These are phyloP conservation scores for Pseudomyrmex pallidus DNA, from an alignment of 1,140 invertebrate genomes.

Conservation along the genomic window DNA sequence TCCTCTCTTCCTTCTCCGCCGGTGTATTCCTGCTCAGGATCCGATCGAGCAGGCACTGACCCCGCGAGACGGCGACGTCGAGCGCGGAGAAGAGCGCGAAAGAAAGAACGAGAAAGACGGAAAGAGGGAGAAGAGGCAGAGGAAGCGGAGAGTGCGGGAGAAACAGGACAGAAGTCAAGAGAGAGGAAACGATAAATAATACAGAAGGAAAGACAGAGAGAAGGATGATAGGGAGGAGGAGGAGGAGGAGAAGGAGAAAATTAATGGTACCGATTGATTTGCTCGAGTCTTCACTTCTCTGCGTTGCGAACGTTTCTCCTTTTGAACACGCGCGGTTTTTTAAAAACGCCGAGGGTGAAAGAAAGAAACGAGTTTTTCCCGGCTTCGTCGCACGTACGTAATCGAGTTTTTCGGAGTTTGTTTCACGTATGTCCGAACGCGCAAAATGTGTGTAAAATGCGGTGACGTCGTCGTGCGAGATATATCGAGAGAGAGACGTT, in stretches of 20 bases:
- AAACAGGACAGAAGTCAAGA: slow-evolving; percentile 55
- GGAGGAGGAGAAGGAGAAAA: background rate
- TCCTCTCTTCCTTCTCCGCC: slow-evolving; percentile 58
- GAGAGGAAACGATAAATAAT: slow-evolving; percentile 52
- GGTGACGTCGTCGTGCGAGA: slow-evolving; percentile 6
- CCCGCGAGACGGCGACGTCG: slow-evolving; percentile 75
- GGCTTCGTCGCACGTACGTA: background rate
- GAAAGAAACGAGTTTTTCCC: background rate
- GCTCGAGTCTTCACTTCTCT: slow-evolving; percentile 30
- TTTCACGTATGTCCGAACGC: background rate
- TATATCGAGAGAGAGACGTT: slow-evolving; percentile 24
- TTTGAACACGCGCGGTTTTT: slow-evolving; percentile 35
- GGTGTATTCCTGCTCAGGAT: slow-evolving; percentile 80
- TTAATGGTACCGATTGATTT: slow-evolving; percentile 11
- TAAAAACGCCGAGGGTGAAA: slow-evolving; percentile 16
- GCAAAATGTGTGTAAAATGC: too few species aligned
- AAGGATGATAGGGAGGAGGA: slow-evolving; percentile 26
- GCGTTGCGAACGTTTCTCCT: slow-evolving; percentile 1
- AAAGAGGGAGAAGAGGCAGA: slow-evolving; percentile 6
- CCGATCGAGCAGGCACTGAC: slow-evolving; percentile 82
- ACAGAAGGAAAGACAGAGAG: slow-evolving; percentile 31
- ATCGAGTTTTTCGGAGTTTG: background rate
- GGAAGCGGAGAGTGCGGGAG: slow-evolving; percentile 58
- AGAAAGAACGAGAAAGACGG: slow-evolving; percentile 43
- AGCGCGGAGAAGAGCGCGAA: too few species aligned